These are phyloP conservation scores for Troglohyphantes excavatus DNA, from an alignment of 2,888 invertebrate species.

Conservation along the genomic window DNA sequence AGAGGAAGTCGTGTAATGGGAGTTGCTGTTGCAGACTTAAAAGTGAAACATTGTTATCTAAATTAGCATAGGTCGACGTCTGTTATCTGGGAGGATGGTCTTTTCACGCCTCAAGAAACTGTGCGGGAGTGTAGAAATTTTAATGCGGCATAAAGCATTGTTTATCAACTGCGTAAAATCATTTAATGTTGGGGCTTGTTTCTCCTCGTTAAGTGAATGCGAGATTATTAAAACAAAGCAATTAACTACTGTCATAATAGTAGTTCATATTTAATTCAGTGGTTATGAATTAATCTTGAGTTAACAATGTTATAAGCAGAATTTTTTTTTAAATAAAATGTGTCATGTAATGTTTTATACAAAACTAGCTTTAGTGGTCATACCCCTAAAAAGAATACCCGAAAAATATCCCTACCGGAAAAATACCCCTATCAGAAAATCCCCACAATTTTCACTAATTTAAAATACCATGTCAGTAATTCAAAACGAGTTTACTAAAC, in stretches of 20 bases:
- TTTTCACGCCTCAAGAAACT: slow-evolving; percentile 42
- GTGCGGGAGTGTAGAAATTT: slow-evolving; percentile 8
- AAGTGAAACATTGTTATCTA: slow-evolving; percentile 24
- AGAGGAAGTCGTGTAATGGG: background rate
- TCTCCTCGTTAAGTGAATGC: background rate
- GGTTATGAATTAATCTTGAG: too few relatives aligned
- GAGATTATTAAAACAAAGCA: background rate
- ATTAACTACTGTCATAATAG: background rate
- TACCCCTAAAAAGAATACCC: too few relatives aligned
- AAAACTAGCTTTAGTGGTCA: too few relatives aligned
- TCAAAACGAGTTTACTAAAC: too few relatives aligned
- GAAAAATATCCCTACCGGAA: too few relatives aligned
- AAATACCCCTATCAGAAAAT: too few relatives aligned
- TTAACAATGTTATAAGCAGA: too few relatives aligned
- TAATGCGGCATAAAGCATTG: slow-evolving; percentile 13
- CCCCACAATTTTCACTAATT: too few relatives aligned
- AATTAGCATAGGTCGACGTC: slow-evolving; percentile 21
- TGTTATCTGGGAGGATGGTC: slow-evolving; percentile 23
- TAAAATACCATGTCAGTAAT: too few relatives aligned
- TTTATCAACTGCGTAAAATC: slow-evolving; percentile 28
- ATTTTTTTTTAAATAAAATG: too few relatives aligned
- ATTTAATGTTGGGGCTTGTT: slow-evolving; percentile 4
- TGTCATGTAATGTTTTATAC: too few relatives aligned
- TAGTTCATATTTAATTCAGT: too few relatives aligned
- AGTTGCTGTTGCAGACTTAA: background rate